Evolutionary conservation across 1,140 invertebrate genomes (phyloP).

Genomic region (Stenopsyche tienmushanensis): DNA sequence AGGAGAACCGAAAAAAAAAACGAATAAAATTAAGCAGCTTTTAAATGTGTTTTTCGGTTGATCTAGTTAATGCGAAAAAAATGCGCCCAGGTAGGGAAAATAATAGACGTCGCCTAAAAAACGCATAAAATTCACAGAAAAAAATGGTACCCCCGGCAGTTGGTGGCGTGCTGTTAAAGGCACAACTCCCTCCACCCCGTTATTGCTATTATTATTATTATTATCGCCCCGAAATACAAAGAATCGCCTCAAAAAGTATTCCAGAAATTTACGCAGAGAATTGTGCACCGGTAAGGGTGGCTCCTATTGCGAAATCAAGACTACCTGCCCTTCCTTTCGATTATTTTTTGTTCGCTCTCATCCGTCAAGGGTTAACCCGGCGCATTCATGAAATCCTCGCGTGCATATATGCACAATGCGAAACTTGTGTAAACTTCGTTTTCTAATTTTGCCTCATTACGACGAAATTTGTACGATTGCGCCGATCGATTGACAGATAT

Average conservation of each 20-base stretch:
- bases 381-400: slow-evolving; percentile 27
- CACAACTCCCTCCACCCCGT: slow-evolving; percentile 17
- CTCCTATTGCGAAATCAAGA: slow-evolving; percentile 41
- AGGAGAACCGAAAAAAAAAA: slow-evolving; percentile 18
- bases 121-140: slow-evolving; percentile 38
- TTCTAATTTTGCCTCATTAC: too few species aligned
- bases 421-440: too few species aligned
- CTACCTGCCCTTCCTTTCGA: slow-evolving; percentile 28
- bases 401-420: slow-evolving; percentile 19
- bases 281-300: slow-evolving; percentile 27
- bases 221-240: slow-evolving; percentile 37
- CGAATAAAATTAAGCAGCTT: slow-evolving; percentile 42
- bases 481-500: too few species aligned
- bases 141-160: slow-evolving; percentile 35
- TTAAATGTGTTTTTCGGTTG: slow-evolving; percentile 43
- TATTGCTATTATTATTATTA: slow-evolving; percentile 1
- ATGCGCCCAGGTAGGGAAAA: slow-evolving; percentile 37
- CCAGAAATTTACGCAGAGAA: slow-evolving; percentile 34
- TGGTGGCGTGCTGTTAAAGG: slow-evolving; percentile 40
- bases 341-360: slow-evolving; percentile 27
- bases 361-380: slow-evolving; percentile 4
- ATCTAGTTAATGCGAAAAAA: slow-evolving; percentile 43
- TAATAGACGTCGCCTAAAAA: slow-evolving; percentile 41
- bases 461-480: too few species aligned
- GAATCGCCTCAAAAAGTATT: slow-evolving; percentile 32